Evolutionary conservation across 2,113 vertebrate species (phyloP).

Genomic region (Barbus barbus): DNA sequence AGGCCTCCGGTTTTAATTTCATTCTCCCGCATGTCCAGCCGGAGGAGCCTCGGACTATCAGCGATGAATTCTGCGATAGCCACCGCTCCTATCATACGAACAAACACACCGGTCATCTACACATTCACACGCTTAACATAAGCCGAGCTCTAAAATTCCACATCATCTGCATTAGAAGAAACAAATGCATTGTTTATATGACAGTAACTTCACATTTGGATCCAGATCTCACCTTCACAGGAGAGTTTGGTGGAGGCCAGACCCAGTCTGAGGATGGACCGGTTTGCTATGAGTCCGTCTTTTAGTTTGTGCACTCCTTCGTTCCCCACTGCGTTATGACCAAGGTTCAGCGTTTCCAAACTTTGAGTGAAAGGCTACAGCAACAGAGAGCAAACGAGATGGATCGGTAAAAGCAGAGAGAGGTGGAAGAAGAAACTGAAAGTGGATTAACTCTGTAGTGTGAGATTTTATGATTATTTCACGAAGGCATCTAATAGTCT

Average conservation of each 20-base stretch:
- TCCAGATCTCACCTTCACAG: conserved; percentile 83
- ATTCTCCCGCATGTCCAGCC: conserved; percentile 91
- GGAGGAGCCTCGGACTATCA: conserved; percentile 89
- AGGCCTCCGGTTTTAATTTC: conserved; percentile 95
- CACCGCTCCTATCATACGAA: conserved; percentile 76
- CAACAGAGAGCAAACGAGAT: not conserved
- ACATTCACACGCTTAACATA: not conserved
- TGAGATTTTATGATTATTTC: not conserved
- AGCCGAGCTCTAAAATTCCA: not conserved
- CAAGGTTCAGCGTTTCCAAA: conserved; percentile 93
- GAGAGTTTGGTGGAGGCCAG: conserved; percentile 89
- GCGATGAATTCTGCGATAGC: conserved; percentile 94
- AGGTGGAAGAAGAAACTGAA: not conserved
- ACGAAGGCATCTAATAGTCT: not conserved
- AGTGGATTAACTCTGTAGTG: not conserved
- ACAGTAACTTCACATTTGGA: not conserved
- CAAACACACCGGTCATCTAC: not conserved
- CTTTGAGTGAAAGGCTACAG: conserved; percentile 88
- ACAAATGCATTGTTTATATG: not conserved
- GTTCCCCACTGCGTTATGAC: conserved; percentile 91
- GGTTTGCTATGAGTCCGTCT: conserved; percentile 88
- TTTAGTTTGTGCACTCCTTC: conserved; percentile 93
- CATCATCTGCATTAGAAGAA: not conserved
- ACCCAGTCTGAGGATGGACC: conserved; percentile 89
- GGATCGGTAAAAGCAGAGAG: not conserved